Percentiles rank a stretch among this genome's conserved stretches.
These are phyloP conservation scores for Hyposoter dolosus DNA, from an alignment of 2,888 invertebrate species.

Conservation along the genomic window DNA sequence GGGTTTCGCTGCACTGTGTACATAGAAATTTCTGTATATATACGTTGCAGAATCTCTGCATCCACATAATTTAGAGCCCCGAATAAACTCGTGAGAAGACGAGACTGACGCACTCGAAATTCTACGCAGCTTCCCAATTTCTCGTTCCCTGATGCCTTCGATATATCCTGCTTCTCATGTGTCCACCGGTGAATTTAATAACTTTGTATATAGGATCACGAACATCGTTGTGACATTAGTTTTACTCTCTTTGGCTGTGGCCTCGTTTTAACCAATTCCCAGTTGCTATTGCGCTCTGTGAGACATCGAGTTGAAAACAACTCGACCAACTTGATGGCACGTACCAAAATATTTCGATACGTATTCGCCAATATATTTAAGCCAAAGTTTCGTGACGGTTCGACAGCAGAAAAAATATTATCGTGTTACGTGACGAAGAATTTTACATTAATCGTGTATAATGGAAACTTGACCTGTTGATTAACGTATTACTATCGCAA, in stretches of 20 bases:
- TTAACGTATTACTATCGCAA: no score
- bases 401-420: background rate
- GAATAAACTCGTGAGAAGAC: constrained; percentile 34
- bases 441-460: background rate
- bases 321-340: background rate
- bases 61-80: constrained; percentile 22
- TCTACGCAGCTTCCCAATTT: constrained; percentile 29
- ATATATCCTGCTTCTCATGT: constrained; percentile 14
- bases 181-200: constrained; percentile 56
- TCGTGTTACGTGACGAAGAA: background rate
- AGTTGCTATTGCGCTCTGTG: constrained; percentile 7
- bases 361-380: background rate
- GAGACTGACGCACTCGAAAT: constrained; percentile 22
- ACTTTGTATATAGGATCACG: constrained; percentile 18
- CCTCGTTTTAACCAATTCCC: constrained; percentile 24
- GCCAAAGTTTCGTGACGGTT: background rate
- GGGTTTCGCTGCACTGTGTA: background rate
- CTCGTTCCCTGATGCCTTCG: constrained; percentile 41
- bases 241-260: constrained; percentile 9
- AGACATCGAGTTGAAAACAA: constrained; percentile 29
- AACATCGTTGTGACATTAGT: constrained; percentile 4
- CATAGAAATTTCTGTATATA: background rate
- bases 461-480: background rate
- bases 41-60: constrained; percentile 25
- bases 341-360: constrained; percentile 11